A percentile compares a stretch with the other conserved stretches of the same genome.
Conservation (phyloP, 2,888 invertebrate genomes). For the Scrobipalpa atriplicella region DNA sequence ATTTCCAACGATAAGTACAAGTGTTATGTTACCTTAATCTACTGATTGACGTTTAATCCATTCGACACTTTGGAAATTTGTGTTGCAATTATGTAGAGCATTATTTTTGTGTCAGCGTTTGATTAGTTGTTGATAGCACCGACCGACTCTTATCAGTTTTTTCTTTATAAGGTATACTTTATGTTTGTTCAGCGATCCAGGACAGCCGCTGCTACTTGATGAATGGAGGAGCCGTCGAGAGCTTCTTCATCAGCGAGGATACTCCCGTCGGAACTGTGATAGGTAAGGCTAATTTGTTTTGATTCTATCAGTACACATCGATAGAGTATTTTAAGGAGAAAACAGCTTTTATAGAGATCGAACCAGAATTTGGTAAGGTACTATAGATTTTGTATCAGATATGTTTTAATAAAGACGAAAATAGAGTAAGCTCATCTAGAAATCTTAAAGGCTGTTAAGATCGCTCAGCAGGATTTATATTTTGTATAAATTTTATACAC, state of each 20-base stretch:
- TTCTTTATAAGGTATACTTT: neutral
- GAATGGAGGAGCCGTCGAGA: constrained; percentile 95
- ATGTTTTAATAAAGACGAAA: too few species aligned
- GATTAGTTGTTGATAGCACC: neutral
- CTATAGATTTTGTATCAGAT: too few species aligned
- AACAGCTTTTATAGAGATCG: neutral
- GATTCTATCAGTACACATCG: too few species aligned
- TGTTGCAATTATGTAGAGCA: neutral
- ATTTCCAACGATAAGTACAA: constrained; percentile 13
- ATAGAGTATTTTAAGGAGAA: too few species aligned
- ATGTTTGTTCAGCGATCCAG: constrained; percentile 82
- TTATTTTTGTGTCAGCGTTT: neutral
- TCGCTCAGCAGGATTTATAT: too few species aligned
- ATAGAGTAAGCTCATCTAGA: too few species aligned
- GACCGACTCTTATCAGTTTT: neutral
- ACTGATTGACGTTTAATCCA: constrained; percentile 12
- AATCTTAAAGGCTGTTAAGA: too few species aligned
- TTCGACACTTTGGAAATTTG: neutral
- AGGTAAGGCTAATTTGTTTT: constrained; percentile 76
- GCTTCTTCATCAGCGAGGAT: constrained; percentile 95
- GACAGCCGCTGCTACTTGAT: constrained; percentile 95
- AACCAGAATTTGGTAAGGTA: too few species aligned
- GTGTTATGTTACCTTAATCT: constrained; percentile 12
- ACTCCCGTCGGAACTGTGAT: constrained; percentile 90
- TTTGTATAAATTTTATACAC: too few species aligned